Evolutionary conservation across 2,113 vertebrate genomes (phyloP), one percentile per base, ranked within the genome.

Genomic region (Syngnathus typhle): DNA sequence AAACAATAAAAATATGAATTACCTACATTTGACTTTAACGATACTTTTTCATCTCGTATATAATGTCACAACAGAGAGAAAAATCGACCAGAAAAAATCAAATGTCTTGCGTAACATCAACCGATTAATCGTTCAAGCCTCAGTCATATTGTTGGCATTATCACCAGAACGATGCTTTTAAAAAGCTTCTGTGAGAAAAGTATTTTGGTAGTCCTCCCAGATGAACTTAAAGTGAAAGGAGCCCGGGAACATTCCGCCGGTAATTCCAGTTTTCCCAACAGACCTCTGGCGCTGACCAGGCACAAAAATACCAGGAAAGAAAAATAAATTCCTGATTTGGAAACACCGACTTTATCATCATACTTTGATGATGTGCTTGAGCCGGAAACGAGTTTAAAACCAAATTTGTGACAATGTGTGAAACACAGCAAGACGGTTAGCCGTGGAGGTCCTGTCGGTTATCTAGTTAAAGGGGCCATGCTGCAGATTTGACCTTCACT

Each of bases 401-500:
- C 5, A 36, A 16, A 36, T 58, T 32, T 58, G 27, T 36, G 12
- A 32, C 55, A 43, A 43, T 15, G 8, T 55, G 52, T 55, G 23
- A 7, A 13, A 36, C 55, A 58, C 49, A 36, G 21, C n/a, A 41
- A 61, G 37, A 43, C 43, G 3, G n/a, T 21, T 61, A 7, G 12
- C 19, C 12, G 7, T 60, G 51, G 27, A 51, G 67, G 67, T 65
- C 54, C 65, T 19, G 1, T 37, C 49, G 39, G 73, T 49, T 79
- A 80, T 85, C 77, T 73, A n/a, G 2, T 55, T 1, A 47, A 44
- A 32, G 60, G 70, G 88, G 87, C 60, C 87, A 72, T 58, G 69
- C 19, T 65, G 74, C 89, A 90, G 89, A 68, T 67, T 74, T 76
- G 74, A 85, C 85, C 87, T 65, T 32, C 0, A 2, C 49, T 85